Evolutionary conservation across 1,140 invertebrate species (phyloP).

Genomic region (silkworm (Bombyx mori)): DNA sequence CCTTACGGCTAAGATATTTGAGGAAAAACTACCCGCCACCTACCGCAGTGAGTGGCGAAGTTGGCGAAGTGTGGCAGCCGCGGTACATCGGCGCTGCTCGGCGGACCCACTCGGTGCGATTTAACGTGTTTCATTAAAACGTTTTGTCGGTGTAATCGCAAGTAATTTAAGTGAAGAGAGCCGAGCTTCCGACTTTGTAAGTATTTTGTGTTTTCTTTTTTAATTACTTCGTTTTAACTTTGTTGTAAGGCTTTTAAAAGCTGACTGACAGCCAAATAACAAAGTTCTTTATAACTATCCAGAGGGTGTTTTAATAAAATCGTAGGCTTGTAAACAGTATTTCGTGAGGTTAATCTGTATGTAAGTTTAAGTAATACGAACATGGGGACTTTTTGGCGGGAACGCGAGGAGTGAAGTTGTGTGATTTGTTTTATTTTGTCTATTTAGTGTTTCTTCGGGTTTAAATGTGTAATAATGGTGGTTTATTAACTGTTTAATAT

Average conservation of each 20-base stretch:
- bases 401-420: too few relatives aligned
- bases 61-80: slow-evolving; percentile 47
- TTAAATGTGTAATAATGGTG: too few relatives aligned
- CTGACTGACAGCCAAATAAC: slow-evolving; percentile 69
- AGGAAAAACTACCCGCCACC: slow-evolving; percentile 59
- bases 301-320: slow-evolving; percentile 59
- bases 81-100: slow-evolving; percentile 29
- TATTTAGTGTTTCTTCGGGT: too few relatives aligned
- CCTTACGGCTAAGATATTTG: slow-evolving; percentile 66
- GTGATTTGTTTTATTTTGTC: too few relatives aligned
- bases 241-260: slow-evolving; percentile 63
- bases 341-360: too few relatives aligned
- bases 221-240: slow-evolving; percentile 71
- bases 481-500: too few relatives aligned
- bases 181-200: slow-evolving; percentile 68
- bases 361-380: too few relatives aligned
- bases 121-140: slow-evolving; percentile 68
- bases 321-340: slow-evolving; percentile 16
- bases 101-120: slow-evolving; percentile 55
- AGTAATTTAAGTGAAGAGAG: slow-evolving; percentile 71
- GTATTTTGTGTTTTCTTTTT: slow-evolving; percentile 71
- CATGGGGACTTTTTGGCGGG: too few relatives aligned
- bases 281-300: slow-evolving; percentile 66
- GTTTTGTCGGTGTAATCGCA: slow-evolving; percentile 69
- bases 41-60: slow-evolving; percentile 53